Evolutionary conservation across 2,113 vertebrate genomes (phyloP).

Genomic region (Clinocottus analis): DNA sequence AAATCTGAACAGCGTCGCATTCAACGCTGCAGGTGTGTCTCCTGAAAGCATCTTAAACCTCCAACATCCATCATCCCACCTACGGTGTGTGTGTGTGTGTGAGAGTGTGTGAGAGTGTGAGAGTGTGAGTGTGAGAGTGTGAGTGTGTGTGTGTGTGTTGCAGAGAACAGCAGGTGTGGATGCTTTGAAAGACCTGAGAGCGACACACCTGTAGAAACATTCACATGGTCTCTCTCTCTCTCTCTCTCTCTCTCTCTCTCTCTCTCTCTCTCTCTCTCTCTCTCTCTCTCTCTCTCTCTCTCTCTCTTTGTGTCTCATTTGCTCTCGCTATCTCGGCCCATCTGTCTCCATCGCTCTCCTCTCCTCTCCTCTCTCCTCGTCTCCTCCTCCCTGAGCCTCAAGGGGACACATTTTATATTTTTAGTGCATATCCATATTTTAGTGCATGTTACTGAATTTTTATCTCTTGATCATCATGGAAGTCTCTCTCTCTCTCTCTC

Average conservation of each 20-base stretch:
- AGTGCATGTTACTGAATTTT: conserved; percentile 69
- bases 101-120: conserved; percentile 20
- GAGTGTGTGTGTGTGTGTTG: conserved; percentile 26
- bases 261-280: neutral
- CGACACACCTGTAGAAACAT: conserved; percentile 43
- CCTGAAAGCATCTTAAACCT: neutral
- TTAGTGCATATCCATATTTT: conserved; percentile 76
- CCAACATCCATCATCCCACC: neutral
- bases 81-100: conserved; percentile 1
- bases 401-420: conserved; percentile 71
- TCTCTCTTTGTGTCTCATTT: conserved; percentile 49
- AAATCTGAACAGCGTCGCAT: neutral
- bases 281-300: conserved; percentile 5
- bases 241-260: conserved; percentile 13
- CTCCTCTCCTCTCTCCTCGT: conserved; percentile 46
- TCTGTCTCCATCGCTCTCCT: conserved; percentile 61
- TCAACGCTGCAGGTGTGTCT: conserved; percentile 5
- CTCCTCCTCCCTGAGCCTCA: conserved; percentile 47
- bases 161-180: conserved; percentile 35
- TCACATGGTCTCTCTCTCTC: conserved; percentile 25
- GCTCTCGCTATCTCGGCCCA: conserved; percentile 45
- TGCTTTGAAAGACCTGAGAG: conserved; percentile 17
- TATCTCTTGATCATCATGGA: conserved; percentile 73
- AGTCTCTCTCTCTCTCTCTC: conserved; percentile 33
- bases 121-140: conserved; percentile 27